These are phyloP conservation scores for Torymus auratus DNA, from an alignment of 2,888 invertebrate species.

Conservation along the genomic window DNA sequence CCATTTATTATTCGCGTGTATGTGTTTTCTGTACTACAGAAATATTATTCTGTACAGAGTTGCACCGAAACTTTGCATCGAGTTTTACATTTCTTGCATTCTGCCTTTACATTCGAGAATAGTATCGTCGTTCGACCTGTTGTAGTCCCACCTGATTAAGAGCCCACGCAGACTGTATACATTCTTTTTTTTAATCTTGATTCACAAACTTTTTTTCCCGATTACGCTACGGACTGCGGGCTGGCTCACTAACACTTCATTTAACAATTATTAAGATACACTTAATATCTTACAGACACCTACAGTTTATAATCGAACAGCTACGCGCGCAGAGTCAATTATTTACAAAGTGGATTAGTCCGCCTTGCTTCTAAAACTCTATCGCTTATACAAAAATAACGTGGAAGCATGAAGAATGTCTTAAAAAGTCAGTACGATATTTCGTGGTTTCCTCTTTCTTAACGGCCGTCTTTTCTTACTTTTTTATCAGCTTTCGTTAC, in stretches of 20 bases:
- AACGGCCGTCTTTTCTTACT: background rate
- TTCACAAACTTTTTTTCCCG: slow-evolving; percentile 21
- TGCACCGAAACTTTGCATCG: slow-evolving; percentile 41
- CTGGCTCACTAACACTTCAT: slow-evolving; percentile 42
- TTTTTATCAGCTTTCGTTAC: slow-evolving; percentile 17
- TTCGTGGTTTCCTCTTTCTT: slow-evolving; percentile 23
- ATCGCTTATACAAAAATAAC: slow-evolving; percentile 62
- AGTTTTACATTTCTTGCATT: slow-evolving; percentile 11
- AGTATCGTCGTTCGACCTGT: slow-evolving; percentile 6
- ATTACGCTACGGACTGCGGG: slow-evolving; percentile 44
- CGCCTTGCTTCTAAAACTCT: slow-evolving; percentile 61
- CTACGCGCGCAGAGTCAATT: slow-evolving; percentile 66
- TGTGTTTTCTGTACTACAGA: slow-evolving; percentile 15
- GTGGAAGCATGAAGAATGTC: slow-evolving; percentile 63
- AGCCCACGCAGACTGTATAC: slow-evolving; percentile 10
- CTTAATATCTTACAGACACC: slow-evolving; percentile 60
- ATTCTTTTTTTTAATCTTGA: slow-evolving; percentile 34
- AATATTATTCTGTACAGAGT: slow-evolving; percentile 45
- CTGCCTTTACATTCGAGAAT: slow-evolving; percentile 7
- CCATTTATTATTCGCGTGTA: background rate
- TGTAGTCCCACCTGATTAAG: slow-evolving; percentile 28
- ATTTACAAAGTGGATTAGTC: slow-evolving; percentile 69
- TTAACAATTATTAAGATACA: slow-evolving; percentile 57
- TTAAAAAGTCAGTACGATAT: slow-evolving; percentile 58
- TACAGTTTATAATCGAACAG: slow-evolving; percentile 63